phyloP scores from a whole-genome alignment of 2,797 vertebrate genomes.

The Micrastur ruficollis region DNA sequence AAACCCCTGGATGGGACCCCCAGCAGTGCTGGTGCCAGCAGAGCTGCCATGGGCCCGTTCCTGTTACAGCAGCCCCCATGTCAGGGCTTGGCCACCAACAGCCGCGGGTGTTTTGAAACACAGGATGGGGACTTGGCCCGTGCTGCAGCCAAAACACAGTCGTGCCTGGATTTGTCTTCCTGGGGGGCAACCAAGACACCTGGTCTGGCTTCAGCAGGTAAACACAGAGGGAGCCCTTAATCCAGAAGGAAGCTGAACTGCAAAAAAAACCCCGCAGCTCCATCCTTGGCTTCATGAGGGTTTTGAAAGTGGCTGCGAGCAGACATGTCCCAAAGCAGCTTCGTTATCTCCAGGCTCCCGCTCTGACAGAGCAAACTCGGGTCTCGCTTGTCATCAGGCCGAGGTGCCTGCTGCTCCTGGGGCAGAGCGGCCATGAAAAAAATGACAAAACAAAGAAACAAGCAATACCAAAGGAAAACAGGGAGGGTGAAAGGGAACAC shows the following conservation, averaged over 20 bases:
- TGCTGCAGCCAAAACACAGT: rapidly evolving
- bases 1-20: rapidly evolving
- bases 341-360: background rate
- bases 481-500: background rate
- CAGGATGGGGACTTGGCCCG: background rate
- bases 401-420: background rate
- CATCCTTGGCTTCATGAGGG: rapidly evolving
- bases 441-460: background rate
- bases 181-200: background rate
- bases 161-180: background rate
- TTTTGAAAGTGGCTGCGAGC: rapidly evolving
- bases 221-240: background rate
- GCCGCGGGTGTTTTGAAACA: rapidly evolving
- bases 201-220: background rate
- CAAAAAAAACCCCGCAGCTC: background rate
- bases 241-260: background rate
- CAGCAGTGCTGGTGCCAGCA: background rate
- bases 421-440: background rate
- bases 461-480: background rate
- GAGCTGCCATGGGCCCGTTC: background rate
- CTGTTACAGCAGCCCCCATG: rapidly evolving
- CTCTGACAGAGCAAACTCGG: rapidly evolving
- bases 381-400: rapidly evolving
- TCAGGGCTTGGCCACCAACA: background rate
- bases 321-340: background rate